Base-by-base conservation (phyloP, 2,888 invertebrate species). In the Adelognathus sp. region DNA sequence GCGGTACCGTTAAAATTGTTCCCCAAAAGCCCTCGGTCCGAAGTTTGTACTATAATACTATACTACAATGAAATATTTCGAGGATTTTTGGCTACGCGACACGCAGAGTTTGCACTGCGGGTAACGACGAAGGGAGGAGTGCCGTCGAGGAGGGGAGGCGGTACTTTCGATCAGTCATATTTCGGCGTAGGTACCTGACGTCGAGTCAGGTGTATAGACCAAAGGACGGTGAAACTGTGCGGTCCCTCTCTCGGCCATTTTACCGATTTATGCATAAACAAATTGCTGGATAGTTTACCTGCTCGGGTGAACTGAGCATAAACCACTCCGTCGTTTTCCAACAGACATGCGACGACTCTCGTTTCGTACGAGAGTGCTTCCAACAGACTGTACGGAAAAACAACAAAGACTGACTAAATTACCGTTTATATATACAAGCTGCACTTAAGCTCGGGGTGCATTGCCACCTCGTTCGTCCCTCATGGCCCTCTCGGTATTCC, bases 201-300 rank as follows among this genome's bases (percentile, higher is more conserved):
- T 58, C 54, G 72, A 75, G 78, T 81, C 81, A 81, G 81, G 81
- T 81, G 81, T 73, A 78, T 67, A 54, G 24, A 56, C 31, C 31
- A 58, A 29, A 61, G 24, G 44, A 36, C 21, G 69, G 67, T 69
- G 56, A 69, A 69, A 21, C 72, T 74, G 61, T 36, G 50, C 58
- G 7, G 16, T 27, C 60, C 50, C 50, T 44, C 27, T 52, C 50
- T 67, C 41, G 52, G 66, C 46, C 81, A 72, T 72, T 54, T 61
- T 71, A 64, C 64, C 52, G 2, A 2, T 11, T 7, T 52, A 9
- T 56, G 58, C 64, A 78, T 70, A 78, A 76, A 77, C 71, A 78
- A 78, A 78, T 75, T 78, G 39, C 41, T 16, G 36, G 54, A 50
- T 39, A 29, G 56, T 56, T 44, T 16, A 76, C 64, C 50, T 50